Evolutionary conservation across 92 coral and sea anemone species (phyloP).

Genomic region (Bergia sp.): DNA sequence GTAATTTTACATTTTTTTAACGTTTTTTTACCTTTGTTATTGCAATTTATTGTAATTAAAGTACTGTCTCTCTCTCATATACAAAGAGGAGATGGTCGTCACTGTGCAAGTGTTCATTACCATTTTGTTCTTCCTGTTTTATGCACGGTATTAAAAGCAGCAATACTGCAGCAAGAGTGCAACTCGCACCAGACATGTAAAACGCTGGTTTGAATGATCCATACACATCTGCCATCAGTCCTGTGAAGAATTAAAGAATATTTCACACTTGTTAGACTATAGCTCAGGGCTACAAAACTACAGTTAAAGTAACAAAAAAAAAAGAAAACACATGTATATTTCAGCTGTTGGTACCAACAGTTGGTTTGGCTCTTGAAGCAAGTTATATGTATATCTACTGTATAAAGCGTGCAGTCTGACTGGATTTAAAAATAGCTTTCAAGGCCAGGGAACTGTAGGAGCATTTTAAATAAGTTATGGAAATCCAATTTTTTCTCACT

Average conservation of each 20-base stretch:
- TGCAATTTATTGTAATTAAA: background rate
- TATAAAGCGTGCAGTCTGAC: too few relatives aligned
- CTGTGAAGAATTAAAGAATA: background rate
- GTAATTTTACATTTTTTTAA: too few relatives aligned
- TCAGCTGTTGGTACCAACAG: too few relatives aligned
- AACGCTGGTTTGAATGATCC: conserved; percentile 11
- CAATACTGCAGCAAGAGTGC: background rate
- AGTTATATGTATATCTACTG: too few relatives aligned
- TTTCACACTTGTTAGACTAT: background rate
- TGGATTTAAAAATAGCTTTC: too few relatives aligned
- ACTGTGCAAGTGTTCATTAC: background rate
- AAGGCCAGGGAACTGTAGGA: too few relatives aligned
- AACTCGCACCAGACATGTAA: conserved; percentile 23
- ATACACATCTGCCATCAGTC: conserved; percentile 21
- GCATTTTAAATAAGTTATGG: too few relatives aligned
- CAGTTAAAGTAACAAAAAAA: background rate
- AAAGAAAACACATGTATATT: too few relatives aligned
- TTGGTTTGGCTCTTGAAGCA: too few relatives aligned
- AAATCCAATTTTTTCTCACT: too few relatives aligned
- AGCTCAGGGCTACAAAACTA: too few relatives aligned
- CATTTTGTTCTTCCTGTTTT: background rate
- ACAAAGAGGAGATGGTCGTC: background rate
- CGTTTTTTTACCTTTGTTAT: too few relatives aligned
- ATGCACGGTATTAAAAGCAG: conserved; percentile 2
- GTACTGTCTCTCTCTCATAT: conserved; percentile 23